Percentiles rank a stretch among this genome's conserved stretches.
phyloP scores from a whole-genome alignment of 2,797 vertebrate species.

The Nyctalus aviator region DNA sequence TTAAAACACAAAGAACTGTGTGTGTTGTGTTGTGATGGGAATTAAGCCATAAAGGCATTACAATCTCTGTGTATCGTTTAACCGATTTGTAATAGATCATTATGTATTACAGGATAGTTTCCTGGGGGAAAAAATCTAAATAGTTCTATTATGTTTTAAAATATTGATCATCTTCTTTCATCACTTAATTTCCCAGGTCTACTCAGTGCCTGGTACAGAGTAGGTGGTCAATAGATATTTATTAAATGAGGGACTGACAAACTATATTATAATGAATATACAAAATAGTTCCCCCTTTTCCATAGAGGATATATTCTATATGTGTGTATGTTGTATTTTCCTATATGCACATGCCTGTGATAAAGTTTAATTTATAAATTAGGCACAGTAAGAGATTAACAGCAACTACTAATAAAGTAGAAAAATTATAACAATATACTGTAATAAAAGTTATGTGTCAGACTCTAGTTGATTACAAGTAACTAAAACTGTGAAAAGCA shows the following conservation, averaged over 20 bases:
- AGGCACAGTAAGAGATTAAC: background rate
- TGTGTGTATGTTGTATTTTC: background rate
- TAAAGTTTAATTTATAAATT: constrained; percentile 3
- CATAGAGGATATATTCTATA: background rate
- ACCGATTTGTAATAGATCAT: constrained; percentile 14
- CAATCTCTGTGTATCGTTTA: constrained; percentile 42
- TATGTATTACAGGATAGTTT: background rate
- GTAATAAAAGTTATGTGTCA: background rate
- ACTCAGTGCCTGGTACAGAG: background rate
- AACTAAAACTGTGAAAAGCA: background rate
- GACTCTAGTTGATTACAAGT: background rate
- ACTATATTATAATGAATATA: background rate
- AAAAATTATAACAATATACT: background rate
- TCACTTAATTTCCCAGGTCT: background rate
- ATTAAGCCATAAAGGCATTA: constrained; percentile 47
- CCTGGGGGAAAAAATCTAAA: background rate
- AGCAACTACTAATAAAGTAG: background rate
- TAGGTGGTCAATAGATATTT: background rate
- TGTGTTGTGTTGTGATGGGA: background rate
- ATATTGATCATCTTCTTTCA: background rate
- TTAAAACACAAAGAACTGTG: constrained; percentile 7
- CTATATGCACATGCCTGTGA: background rate
- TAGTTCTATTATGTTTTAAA: background rate
- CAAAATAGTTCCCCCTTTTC: background rate
- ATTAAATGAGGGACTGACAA: background rate